Evolutionary conservation across 2,797 vertebrate genomes (phyloP).

Genomic region (Carapus acus): DNA sequence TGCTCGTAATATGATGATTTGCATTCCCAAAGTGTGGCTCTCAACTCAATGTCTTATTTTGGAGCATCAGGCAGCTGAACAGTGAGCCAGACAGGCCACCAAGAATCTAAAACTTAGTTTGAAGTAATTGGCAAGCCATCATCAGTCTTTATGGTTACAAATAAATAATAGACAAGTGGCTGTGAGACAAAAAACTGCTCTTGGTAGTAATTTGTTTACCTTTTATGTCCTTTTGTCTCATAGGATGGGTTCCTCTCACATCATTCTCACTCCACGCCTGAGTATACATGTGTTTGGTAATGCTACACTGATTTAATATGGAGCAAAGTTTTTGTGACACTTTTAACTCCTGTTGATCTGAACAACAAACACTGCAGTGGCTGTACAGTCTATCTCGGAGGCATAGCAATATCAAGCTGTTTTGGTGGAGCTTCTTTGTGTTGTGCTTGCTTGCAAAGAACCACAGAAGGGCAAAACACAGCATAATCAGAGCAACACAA

Average conservation of each 20-base stretch:
- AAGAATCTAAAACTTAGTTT: background rate
- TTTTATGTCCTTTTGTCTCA: slow-evolving; percentile 1
- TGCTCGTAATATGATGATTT: too few species aligned
- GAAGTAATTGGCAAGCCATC: slow-evolving; percentile 5
- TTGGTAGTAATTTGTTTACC: slow-evolving; percentile 8
- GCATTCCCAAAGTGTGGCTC: background rate
- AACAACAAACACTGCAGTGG: slow-evolving; percentile 17
- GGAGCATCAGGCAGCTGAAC: slow-evolving; percentile 11
- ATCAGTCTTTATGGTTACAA: background rate
- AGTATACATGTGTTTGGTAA: slow-evolving; percentile 4
- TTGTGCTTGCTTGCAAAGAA: background rate
- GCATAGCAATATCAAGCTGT: slow-evolving; percentile 12
- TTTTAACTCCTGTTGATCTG: slow-evolving; percentile 27
- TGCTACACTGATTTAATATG: slow-evolving; percentile 10
- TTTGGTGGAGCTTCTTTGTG: background rate
- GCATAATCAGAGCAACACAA: too few species aligned
- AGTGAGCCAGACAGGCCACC: background rate
- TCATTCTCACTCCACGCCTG: background rate
- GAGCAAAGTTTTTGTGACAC: slow-evolving; percentile 10
- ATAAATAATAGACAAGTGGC: slow-evolving; percentile 1
- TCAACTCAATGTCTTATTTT: background rate
- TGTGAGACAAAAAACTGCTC: background rate
- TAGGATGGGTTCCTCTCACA: background rate
- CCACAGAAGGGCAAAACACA: background rate
- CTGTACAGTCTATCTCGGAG: slow-evolving; percentile 26